Percentiles rank a stretch among this genome's conserved stretches.
Evolutionary conservation across 30 jellyfish, hydroid and myxozoan genomes (phyloP).

Genomic region (Hydractinia echinata): DNA sequence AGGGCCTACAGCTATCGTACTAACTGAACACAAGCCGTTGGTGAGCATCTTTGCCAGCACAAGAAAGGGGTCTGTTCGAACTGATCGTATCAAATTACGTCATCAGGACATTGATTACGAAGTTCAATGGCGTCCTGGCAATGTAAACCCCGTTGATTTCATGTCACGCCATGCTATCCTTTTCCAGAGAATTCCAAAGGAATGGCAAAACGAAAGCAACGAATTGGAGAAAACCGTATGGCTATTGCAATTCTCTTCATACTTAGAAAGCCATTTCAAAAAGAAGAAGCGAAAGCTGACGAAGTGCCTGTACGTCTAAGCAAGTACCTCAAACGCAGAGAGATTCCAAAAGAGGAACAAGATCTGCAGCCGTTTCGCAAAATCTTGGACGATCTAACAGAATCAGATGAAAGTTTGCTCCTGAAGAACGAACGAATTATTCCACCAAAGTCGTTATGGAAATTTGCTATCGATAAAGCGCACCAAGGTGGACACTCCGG

Average conservation of each 20-base stretch:
- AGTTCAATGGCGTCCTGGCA: constrained; percentile 25
- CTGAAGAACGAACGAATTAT: constrained; percentile 4
- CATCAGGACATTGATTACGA: constrained; percentile 24
- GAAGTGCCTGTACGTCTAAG: neutral
- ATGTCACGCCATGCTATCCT: constrained; percentile 23
- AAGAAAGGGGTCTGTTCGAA: constrained; percentile 29
- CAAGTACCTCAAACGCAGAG: neutral
- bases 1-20: constrained; percentile 20
- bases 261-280: constrained; percentile 22
- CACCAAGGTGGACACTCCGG: constrained; percentile 33
- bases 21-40: constrained; percentile 54
- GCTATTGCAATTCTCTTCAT: constrained; percentile 38
- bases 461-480: no score
- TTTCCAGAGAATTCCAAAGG: no score
- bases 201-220: neutral
- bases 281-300: constrained; percentile 6
- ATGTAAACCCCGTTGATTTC: constrained; percentile 36
- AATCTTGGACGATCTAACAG: neutral
- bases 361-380: neutral
- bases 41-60: constrained; percentile 18
- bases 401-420: constrained; percentile 26
- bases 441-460: no score
- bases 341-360: neutral
- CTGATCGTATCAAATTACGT: constrained; percentile 27
- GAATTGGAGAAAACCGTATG: constrained; percentile 4